Base-by-base conservation (phyloP, 1,140 invertebrate genomes). In the Fopius arisanus region DNA sequence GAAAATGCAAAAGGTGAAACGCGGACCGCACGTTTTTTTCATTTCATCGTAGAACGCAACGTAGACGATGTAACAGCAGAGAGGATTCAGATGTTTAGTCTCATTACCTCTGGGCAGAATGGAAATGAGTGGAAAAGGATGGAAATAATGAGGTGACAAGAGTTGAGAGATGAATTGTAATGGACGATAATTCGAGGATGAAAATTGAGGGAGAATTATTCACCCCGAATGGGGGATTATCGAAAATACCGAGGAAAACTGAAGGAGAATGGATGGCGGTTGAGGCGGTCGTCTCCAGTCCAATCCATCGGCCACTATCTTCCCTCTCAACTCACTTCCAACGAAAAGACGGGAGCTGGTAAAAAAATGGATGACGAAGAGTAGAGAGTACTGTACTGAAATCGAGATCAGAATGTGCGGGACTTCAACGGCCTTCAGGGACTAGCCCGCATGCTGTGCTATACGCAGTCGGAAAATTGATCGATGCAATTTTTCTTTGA, bases 41-140 rank as follows among this genome's bases (percentile, higher is more conserved):
- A 33, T 62, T 62, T 63, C 59, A 9, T n/a, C 23, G 19, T 65
- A 72, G 28, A 71, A 48, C 40, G 40, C n/a, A 66, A 67, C 16
- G 21, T 28, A 14, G 43, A 23, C 65, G 33, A 40, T 21, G 21
- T 67, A 67, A 73, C 43, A 65, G 67, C 14, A 5, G 62, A 66
- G 43, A 28, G 19, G 65, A 67, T 73, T 73, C 33, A 73, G 26
- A 72, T 72, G 71, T 67, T 67, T 67, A 67, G 59, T 43, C 41
- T 73, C 48, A 43, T 73, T 73, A 67, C 65, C 43, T 14, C n/a
- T 19, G 14, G 28, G n/a, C 62, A 14, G 12, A 40, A n/a, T n/a
- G 33, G 31, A 54, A 67, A 67, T 67, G 19, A 33, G 37, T 59
- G 41, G 54, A 67, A 33, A 67, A 51, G 41, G 65, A 51, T 43